phyloP scores from a whole-genome alignment of 2,797 vertebrate genomes.

The Phrynocephalus vlangalii region DNA sequence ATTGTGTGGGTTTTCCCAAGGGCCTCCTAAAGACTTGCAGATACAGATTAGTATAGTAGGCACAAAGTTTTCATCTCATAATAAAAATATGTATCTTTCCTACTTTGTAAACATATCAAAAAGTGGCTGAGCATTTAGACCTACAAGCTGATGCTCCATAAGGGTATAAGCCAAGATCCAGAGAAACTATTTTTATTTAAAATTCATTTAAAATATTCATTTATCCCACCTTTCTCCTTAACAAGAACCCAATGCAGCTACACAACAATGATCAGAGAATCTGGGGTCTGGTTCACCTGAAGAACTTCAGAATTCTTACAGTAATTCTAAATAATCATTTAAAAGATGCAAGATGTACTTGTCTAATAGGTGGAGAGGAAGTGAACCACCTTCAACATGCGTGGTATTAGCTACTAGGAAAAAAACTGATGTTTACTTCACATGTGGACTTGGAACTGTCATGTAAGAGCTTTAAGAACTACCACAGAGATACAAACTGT shows the following conservation, averaged over 20 bases:
- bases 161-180: background rate
- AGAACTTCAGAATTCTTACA: background rate
- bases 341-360: too few relatives aligned
- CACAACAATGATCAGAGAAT: background rate
- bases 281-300: background rate
- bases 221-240: too few relatives aligned
- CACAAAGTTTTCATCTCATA: background rate
- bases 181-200: background rate
- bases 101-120: constrained; percentile 26
- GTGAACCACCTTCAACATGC: too few relatives aligned
- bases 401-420: background rate
- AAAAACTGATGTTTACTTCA: background rate
- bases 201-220: background rate
- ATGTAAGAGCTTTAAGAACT: background rate
- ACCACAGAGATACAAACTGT: background rate
- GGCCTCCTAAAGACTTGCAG: constrained; percentile 2
- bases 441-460: background rate
- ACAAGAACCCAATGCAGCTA: too few relatives aligned
- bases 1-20: background rate
- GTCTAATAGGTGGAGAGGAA: too few relatives aligned
- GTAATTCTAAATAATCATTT: too few relatives aligned
- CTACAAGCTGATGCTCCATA: constrained; percentile 14
- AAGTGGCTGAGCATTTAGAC: background rate
- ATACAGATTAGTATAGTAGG: background rate
- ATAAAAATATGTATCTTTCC: background rate